Conservation (phyloP, 1,140 invertebrate genomes). For the Ceratosolen solmsi region DNA sequence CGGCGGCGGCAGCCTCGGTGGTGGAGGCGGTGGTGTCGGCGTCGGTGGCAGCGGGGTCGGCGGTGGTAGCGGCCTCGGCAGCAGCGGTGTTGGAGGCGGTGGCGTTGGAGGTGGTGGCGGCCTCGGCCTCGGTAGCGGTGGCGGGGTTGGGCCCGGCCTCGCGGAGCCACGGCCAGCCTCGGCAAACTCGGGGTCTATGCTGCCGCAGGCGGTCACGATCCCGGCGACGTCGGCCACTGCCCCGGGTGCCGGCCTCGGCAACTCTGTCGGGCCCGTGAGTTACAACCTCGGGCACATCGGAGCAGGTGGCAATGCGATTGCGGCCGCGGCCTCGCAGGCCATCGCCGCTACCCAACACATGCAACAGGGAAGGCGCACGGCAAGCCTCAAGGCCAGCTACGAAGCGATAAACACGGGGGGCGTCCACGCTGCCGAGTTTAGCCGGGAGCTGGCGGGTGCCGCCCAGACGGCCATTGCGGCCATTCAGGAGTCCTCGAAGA, state of each 20-base stretch:
- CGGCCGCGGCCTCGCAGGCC: slow-evolving; percentile 94
- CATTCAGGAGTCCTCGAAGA: slow-evolving; percentile 79
- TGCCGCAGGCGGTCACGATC: slow-evolving; percentile 58
- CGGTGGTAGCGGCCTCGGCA: neutral
- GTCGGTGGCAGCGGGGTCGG: too few relatives aligned
- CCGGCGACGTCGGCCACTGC: slow-evolving; percentile 48
- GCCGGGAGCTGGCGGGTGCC: slow-evolving; percentile 82
- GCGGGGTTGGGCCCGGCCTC: neutral
- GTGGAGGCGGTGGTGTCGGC: slow-evolving; percentile 43
- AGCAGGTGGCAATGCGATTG: slow-evolving; percentile 89
- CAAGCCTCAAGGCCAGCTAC: slow-evolving; percentile 95
- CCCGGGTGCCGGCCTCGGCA: slow-evolving; percentile 64
- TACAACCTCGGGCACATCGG: slow-evolving; percentile 83
- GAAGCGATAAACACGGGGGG: slow-evolving; percentile 85
- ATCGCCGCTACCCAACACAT: slow-evolving; percentile 98
- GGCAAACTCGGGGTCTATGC: slow-evolving; percentile 68
- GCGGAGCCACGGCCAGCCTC: slow-evolving; percentile 62
- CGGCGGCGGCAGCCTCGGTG: slow-evolving; percentile 58
- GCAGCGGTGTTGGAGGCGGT: too few relatives aligned
- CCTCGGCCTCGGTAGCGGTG: too few relatives aligned
- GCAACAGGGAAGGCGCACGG: slow-evolving; percentile 94
- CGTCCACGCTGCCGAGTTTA: slow-evolving; percentile 74
- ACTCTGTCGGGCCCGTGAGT: slow-evolving; percentile 72
- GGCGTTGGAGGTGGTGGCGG: too few relatives aligned
- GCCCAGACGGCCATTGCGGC: slow-evolving; percentile 86